phyloP scores from a whole-genome alignment of 37 sponge, comb jelly and placozoan species.

The Agelas oroides region DNA sequence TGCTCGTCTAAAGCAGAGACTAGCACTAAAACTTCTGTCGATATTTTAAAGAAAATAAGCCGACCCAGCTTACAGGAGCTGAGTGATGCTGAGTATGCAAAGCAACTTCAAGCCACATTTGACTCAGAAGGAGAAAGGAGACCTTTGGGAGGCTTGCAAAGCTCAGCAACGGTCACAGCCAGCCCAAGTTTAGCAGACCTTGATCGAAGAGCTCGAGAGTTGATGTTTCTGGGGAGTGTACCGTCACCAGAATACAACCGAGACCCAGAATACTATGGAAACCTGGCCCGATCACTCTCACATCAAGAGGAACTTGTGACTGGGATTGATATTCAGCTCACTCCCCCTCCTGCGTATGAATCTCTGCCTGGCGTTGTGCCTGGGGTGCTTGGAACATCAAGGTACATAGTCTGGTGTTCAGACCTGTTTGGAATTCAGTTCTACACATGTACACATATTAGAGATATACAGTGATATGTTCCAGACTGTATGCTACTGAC shows the following conservation, averaged over 20 bases:
- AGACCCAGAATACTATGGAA: not conserved
- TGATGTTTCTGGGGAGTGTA: not conserved
- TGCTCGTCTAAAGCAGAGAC: conserved; percentile 7
- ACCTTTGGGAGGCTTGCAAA: not conserved
- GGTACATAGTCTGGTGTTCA: no score
- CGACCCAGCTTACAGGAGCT: conserved; percentile 45
- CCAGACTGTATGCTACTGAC: no score
- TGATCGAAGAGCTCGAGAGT: not conserved
- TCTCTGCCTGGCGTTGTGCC: no score
- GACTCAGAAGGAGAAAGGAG: conserved; percentile 1
- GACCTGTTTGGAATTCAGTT: no score
- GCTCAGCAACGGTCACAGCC: not conserved
- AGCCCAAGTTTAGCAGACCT: not conserved
- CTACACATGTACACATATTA: no score
- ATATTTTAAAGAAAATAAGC: not conserved
- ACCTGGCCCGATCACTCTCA: not conserved
- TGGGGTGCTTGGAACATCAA: no score
- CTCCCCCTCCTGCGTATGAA: no score
- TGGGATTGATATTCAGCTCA: no score
- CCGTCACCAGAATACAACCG: not conserved
- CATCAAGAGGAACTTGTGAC: no score
- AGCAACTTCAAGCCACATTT: conserved; percentile 59
- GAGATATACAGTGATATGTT: no score
- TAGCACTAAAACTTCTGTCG: no score
- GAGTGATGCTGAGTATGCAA: conserved; percentile 77